Conservation (phyloP, 2,888 invertebrate genomes). For the Schizaphis graminum region DNA sequence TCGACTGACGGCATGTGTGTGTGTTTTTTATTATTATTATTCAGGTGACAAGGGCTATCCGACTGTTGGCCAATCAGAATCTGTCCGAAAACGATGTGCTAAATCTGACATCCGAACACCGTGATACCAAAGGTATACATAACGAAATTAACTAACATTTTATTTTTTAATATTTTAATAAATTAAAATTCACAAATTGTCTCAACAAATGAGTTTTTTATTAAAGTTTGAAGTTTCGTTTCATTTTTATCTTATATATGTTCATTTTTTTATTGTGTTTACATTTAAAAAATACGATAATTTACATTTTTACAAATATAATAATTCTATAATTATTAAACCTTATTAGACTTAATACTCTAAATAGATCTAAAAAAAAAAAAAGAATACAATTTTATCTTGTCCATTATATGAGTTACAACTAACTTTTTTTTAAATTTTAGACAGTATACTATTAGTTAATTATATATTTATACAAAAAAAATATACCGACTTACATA, state of each 20-base stretch:
- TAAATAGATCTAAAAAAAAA: no score
- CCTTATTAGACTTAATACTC: neutral
- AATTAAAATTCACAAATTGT: neutral
- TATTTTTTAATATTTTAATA: neutral
- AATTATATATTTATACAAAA: no score
- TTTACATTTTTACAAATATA: neutral
- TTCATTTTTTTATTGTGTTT: neutral
- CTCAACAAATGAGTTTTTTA: neutral
- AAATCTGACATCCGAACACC: slow-evolving; percentile 6
- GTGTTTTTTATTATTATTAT: slow-evolving; percentile 69
- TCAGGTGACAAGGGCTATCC: slow-evolving; percentile 76
- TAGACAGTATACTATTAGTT: no score
- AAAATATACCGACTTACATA: no score
- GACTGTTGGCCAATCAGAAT: slow-evolving; percentile 74
- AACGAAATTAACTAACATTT: neutral
- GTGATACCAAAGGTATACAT: slow-evolving; percentile 63
- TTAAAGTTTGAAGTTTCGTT: neutral
- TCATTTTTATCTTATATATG: neutral
- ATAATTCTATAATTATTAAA: neutral
- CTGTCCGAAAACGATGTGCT: slow-evolving; percentile 73
- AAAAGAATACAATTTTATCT: no score
- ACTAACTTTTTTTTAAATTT: no score
- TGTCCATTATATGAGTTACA: no score
- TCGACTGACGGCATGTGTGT: slow-evolving; percentile 20
- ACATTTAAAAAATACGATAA: neutral